phyloP scores from a whole-genome alignment of 2,888 invertebrate genomes.

The Leptopilina myrica region DNA sequence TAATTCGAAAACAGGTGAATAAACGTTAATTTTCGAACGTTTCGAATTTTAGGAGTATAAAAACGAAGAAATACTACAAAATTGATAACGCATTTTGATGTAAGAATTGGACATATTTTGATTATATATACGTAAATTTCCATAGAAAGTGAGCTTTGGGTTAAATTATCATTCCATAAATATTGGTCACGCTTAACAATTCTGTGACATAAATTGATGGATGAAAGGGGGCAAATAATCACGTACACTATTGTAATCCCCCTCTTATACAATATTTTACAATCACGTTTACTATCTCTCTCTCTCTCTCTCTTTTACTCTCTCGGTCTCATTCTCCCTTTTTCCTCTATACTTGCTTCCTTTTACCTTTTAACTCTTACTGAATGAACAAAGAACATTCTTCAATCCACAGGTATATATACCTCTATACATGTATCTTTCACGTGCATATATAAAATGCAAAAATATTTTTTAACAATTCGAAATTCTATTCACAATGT shows the following conservation, averaged over 20 bases:
- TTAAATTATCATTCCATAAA: constrained; percentile 37
- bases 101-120: not conserved
- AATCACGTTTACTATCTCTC: constrained; percentile 48
- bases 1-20: too few species aligned
- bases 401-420: constrained; percentile 42
- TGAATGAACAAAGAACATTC: constrained; percentile 68
- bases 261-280: not conserved
- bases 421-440: not conserved
- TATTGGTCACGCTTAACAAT: constrained; percentile 32
- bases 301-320: constrained; percentile 20
- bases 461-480: not conserved
- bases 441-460: not conserved
- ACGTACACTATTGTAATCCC: constrained; percentile 25
- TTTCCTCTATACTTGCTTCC: constrained; percentile 30
- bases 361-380: constrained; percentile 45
- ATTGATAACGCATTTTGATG: not conserved
- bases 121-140: not conserved
- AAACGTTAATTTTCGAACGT: too few species aligned
- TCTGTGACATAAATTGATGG: constrained; percentile 22
- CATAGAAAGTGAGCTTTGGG: not conserved
- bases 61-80: not conserved
- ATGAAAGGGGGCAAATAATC: constrained; percentile 24
- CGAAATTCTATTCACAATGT: not conserved
- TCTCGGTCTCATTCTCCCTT: constrained; percentile 49
- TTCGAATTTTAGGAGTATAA: not conserved